phyloP scores from a whole-genome alignment of 2,888 invertebrate genomes.

The Lepas anatifera region DNA sequence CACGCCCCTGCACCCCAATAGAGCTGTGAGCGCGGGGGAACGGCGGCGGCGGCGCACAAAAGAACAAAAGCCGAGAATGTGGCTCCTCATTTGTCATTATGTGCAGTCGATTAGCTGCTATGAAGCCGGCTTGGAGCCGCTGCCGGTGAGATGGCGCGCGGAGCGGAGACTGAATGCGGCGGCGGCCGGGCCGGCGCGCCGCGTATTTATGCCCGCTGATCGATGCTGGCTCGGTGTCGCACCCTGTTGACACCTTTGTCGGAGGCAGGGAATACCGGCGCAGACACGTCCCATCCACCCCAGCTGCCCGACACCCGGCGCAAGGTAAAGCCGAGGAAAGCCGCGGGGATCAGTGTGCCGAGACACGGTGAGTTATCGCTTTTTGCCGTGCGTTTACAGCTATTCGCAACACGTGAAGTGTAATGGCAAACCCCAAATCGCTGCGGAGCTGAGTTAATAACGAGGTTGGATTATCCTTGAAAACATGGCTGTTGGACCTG shows the following conservation, averaged over 20 bases:
- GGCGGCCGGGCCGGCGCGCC: not conserved
- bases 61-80: not conserved
- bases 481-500: not conserved
- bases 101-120: slow-evolving; percentile 10
- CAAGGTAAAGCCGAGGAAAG: not conserved
- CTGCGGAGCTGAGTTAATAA: too few species aligned
- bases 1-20: not conserved
- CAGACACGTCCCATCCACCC: not conserved
- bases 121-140: not conserved
- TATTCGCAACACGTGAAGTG: not conserved
- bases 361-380: not conserved
- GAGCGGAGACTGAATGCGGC: not conserved
- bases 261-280: not conserved
- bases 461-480: too few species aligned
- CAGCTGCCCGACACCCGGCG: not conserved
- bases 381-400: not conserved
- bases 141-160: not conserved
- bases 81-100: slow-evolving; percentile 5
- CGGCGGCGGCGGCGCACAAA: not conserved
- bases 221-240: not conserved
- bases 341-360: not conserved
- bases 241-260: slow-evolving; percentile 1
- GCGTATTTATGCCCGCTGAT: not conserved
- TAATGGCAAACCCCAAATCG: not conserved
- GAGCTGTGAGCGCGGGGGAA: not conserved